These are phyloP conservation scores for Tachyglossus aculeatus DNA, from an alignment of 2,797 vertebrate species.

Conservation along the genomic window DNA sequence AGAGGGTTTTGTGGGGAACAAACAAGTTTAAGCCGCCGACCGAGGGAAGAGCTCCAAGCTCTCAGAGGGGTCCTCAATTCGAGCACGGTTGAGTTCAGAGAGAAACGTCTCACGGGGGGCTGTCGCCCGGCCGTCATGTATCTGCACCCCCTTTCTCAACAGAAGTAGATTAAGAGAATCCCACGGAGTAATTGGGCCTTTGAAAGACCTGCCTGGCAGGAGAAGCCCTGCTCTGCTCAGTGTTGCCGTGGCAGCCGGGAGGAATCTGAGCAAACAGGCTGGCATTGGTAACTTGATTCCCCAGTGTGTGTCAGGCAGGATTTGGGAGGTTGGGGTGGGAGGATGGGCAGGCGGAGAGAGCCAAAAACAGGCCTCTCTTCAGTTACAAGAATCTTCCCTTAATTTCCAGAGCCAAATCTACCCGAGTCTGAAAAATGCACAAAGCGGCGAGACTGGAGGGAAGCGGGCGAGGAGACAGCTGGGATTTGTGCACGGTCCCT, in stretches of 20 bases:
- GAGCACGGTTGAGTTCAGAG: too few relatives aligned
- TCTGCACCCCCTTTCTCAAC: conserved; percentile 5
- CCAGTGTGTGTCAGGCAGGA: not conserved
- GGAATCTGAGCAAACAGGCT: conserved; percentile 4
- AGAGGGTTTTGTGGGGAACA: conserved; percentile 7
- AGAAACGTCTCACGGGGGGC: too few relatives aligned
- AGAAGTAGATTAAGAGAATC: not conserved
- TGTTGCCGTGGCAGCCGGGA: conserved; percentile 9
- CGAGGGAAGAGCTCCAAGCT: not conserved
- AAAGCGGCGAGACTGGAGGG: conserved; percentile 17
- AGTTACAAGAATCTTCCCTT: not conserved
- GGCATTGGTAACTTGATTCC: conserved; percentile 16
- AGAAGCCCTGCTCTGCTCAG: conserved; percentile 18
- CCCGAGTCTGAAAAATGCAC: not conserved
- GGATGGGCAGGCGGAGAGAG: not conserved
- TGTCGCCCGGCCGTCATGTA: not conserved
- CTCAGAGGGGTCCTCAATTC: too few relatives aligned
- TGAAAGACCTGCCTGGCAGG: conserved; percentile 27
- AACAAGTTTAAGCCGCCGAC: conserved; percentile 4
- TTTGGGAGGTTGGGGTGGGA: not conserved
- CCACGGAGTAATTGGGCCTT: conserved; percentile 10
- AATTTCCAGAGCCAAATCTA: conserved; percentile 1
- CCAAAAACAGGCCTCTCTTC: not conserved
- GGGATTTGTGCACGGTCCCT: conserved; percentile 17
- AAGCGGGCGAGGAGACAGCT: not conserved